Evolutionary conservation across 2,797 vertebrate genomes (phyloP), one percentile per base, ranked within the genome.

Genomic region (Gymnothorax reevesii): DNA sequence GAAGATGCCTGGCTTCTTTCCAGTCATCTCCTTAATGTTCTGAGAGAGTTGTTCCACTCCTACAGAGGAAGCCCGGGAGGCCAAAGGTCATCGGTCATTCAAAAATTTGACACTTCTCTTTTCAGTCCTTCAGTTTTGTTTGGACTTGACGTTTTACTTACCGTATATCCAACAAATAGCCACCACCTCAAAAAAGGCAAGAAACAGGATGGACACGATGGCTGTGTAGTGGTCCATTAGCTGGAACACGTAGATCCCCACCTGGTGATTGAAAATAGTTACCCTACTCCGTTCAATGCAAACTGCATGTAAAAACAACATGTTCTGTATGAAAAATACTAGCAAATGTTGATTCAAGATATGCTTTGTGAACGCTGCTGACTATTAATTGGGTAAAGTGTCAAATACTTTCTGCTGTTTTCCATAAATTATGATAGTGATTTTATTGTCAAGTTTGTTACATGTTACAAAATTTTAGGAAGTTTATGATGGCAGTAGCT

Each of bases 201-300:
- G 93, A 87, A 96, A 96, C 88, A 96, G 92, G 71, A 96, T 94
- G 87, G 96, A 96, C 77, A 96, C 95, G 12, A 96, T 94, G 52
- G 96, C 96, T 0, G 96, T 96, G 92, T 97, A 96, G 87, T 97
- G 95, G 87, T 97, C 96, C 94, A 97, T 94, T 88, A 97, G 92
- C 92, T 97, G 96, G 91, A 97, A 97, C 33, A 96, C 92, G 20
- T 95, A 97, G 88, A 97, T 96, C 60, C 96, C 96, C 85, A 91
- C 95, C 96, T 96, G 91, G 54, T 85, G 10, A 84, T 25, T 88
- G 54, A 84, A 8, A 88, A 10, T 8, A 33, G 42, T 64, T 49
- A 86, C 42, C 42, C 10, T 42, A 75, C 3, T 17, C 25, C 25
- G 0, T 66, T 17, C 6, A 17, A 6, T 3, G 12, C 22, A 25